A percentile compares a stretch with the other conserved stretches of the same genome.
Evolutionary conservation across 2,113 vertebrate genomes (phyloP).

Genomic region (Cygnus buccinator): DNA sequence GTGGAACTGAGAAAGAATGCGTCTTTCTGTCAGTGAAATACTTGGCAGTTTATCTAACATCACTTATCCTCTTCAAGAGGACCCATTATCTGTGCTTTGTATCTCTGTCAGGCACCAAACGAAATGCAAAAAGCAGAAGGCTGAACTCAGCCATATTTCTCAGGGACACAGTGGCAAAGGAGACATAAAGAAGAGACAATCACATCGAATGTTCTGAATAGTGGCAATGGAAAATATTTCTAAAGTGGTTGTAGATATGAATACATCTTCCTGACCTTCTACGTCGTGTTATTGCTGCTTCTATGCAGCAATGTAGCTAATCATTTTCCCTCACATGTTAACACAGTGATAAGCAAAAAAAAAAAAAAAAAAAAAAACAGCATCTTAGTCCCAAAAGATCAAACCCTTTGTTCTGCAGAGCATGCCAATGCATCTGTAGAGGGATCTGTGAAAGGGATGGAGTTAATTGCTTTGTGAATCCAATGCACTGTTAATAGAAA

Average conservation of each 20-base stretch:
- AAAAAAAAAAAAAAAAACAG: background rate
- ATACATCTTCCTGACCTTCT: background rate
- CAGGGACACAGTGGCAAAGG: background rate
- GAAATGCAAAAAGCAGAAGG: background rate
- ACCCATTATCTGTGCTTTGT: background rate
- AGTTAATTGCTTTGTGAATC: conserved; percentile 47
- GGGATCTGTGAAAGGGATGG: background rate
- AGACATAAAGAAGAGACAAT: background rate
- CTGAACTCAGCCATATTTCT: background rate
- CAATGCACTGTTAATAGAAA: conserved; percentile 32
- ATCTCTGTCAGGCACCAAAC: background rate
- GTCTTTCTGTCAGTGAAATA: background rate
- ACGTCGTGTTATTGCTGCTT: background rate
- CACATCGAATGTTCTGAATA: background rate
- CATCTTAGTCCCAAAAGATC: background rate
- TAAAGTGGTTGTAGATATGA: background rate
- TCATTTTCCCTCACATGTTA: background rate
- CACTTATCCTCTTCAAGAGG: background rate
- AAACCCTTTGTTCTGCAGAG: conserved; percentile 1
- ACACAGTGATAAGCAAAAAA: background rate
- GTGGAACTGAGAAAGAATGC: background rate
- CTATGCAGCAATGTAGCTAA: background rate
- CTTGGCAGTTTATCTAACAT: background rate
- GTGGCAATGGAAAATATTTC: background rate
- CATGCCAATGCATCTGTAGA: background rate